Conservation (phyloP, 2,797 vertebrate genomes). For the Ataeniobius toweri region DNA sequence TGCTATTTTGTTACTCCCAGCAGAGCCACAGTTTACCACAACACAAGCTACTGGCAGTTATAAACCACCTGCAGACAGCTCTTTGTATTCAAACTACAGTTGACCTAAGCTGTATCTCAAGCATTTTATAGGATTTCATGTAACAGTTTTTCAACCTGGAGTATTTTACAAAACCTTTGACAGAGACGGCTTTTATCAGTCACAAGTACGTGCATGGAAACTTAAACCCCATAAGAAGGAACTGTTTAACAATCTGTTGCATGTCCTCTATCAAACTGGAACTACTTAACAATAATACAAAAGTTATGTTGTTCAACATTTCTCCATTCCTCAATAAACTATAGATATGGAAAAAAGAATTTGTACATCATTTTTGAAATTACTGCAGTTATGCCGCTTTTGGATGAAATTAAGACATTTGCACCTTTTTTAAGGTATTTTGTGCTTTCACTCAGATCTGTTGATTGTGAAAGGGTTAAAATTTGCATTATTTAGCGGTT, state of each 20-base stretch:
- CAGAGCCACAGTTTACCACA: slow-evolving; percentile 75
- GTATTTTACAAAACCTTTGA: slow-evolving; percentile 72
- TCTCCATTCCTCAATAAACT: slow-evolving; percentile 37
- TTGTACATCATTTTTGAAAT: neutral
- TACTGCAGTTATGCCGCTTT: neutral
- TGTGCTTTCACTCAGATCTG: neutral
- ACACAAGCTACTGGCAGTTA: slow-evolving; percentile 31
- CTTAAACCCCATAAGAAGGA: slow-evolving; percentile 35
- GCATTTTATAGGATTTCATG: slow-evolving; percentile 65
- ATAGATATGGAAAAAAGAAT: slow-evolving; percentile 23
- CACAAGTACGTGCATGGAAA: slow-evolving; percentile 45
- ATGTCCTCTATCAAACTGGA: slow-evolving; percentile 55
- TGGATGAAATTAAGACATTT: neutral
- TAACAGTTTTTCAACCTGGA: slow-evolving; percentile 66
- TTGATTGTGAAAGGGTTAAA: neutral
- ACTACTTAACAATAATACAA: slow-evolving; percentile 50
- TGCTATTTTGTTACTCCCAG: slow-evolving; percentile 79
- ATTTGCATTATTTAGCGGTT: neutral
- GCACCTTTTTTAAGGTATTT: neutral
- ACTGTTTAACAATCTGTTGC: slow-evolving; percentile 63
- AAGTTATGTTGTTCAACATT: slow-evolving; percentile 44
- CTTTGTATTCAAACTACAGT: slow-evolving; percentile 48
- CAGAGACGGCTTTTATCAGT: slow-evolving; percentile 45
- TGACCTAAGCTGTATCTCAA: slow-evolving; percentile 59
- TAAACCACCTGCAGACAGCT: slow-evolving; percentile 28